Conservation (phyloP, 2,113 vertebrate species). For the Perca schrenkii region DNA sequence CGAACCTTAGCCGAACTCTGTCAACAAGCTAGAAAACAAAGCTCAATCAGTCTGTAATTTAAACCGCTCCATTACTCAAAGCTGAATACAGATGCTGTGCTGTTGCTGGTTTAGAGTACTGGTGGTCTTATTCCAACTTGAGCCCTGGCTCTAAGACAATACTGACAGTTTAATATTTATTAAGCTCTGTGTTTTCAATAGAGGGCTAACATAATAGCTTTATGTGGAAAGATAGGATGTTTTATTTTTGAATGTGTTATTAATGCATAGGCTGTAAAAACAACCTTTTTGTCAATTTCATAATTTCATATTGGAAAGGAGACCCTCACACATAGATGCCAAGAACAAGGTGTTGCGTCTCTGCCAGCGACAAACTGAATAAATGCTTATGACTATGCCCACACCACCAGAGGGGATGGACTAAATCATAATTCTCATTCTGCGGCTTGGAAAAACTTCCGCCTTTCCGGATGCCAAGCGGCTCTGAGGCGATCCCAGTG, state of each 20-base stretch:
- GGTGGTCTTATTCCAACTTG: constrained; percentile 30
- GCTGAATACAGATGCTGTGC: constrained; percentile 32
- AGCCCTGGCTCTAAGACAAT: constrained; percentile 3
- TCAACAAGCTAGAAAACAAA: not conserved
- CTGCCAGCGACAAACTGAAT: constrained; percentile 75
- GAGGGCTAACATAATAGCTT: constrained; percentile 24
- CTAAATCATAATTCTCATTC: constrained; percentile 78
- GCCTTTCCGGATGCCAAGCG: constrained; percentile 72
- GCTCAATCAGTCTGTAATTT: not conserved
- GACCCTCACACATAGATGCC: constrained; percentile 59
- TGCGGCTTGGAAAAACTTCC: constrained; percentile 79
- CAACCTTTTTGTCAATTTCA: constrained; percentile 66
- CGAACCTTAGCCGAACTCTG: not conserved
- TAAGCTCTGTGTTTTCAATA: constrained; percentile 35
- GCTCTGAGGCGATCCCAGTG: constrained; percentile 78
- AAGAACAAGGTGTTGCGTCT: constrained; percentile 66
- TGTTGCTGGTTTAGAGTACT: constrained; percentile 10
- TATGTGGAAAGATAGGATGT: constrained; percentile 47
- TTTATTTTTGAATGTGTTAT: constrained; percentile 70
- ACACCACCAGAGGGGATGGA: constrained; percentile 77
- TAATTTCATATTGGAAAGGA: constrained; percentile 74
- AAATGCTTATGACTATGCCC: constrained; percentile 79
- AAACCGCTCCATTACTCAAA: not conserved
- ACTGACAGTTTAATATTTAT: constrained; percentile 39
- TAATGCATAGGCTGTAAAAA: constrained; percentile 65